Base-by-base conservation (phyloP, 2,888 invertebrate genomes). In the Chymomyza caudatula region DNA sequence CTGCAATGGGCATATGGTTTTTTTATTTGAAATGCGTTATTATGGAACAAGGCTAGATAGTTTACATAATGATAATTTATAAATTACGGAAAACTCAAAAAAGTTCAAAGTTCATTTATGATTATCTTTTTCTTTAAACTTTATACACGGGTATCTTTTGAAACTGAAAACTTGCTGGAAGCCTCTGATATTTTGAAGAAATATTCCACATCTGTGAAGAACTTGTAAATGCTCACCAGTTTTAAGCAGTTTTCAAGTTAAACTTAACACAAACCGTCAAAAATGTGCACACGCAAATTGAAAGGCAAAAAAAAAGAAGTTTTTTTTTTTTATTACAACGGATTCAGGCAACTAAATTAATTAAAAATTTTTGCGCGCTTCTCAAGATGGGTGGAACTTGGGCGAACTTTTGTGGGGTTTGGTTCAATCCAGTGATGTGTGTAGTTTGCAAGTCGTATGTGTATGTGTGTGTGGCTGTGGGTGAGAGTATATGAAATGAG, bases 331-430 rank as follows among this genome's bases (percentile, higher is more conserved):
- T 69, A 44, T 51, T 51, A 51, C 51, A 43, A 59, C 60, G 73
- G 65, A 76, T 76, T 78, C 64, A 60, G 67, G 61, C 66, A 67
- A 74, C 74, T 74, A 76, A 79, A 76, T 79, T 71, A 80, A 81
- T 79, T 79, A 81, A 78, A 77, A 81, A 70, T 70, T 69, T 67
- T 67, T 66, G 59, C 53, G 65, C 63, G 65, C 52, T 22, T 42
- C 37, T 54, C 13, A 60, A 57, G 54, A 43, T 19, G 29, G 37
- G 19, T 22, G 20, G 29, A 29, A 29, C 29, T 29, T 29, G 29
- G 29, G 29, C 11, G 29, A 37, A 37, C 29, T 37, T 37, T 37
- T 37, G 8, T 4, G 29, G 29, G 8, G 29, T 8, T 37, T 37
- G 29, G 29, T 11, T 37, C 29, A 37, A 37, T 37, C 11, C 29